phyloP scores from a whole-genome alignment of 2,113 vertebrate species.

The Oceanodroma tethys region DNA sequence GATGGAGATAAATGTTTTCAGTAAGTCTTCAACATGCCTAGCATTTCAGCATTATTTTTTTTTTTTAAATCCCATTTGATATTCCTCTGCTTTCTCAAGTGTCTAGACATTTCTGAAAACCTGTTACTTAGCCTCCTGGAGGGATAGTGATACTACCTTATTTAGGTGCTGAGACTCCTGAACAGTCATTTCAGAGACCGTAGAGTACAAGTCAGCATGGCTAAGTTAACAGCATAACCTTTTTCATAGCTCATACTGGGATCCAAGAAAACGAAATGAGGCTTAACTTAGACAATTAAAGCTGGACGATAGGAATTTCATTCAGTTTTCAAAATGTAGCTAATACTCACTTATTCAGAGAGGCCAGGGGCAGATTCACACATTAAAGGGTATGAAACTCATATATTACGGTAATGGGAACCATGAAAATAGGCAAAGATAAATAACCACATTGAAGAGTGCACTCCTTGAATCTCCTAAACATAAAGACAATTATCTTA shows the following conservation, averaged over 20 bases:
- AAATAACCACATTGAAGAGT: not conserved
- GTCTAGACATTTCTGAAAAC: constrained; percentile 45
- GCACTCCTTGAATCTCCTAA: not conserved
- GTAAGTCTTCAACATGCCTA: not conserved
- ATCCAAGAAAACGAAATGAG: not conserved
- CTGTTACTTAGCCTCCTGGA: constrained; percentile 11
- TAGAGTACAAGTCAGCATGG: not conserved
- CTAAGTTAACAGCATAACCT: not conserved
- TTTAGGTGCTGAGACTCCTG: not conserved
- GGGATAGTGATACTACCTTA: not conserved
- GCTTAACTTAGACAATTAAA: constrained; percentile 6
- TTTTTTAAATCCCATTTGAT: not conserved
- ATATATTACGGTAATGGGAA: constrained; percentile 2
- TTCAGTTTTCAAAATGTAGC: constrained; percentile 18
- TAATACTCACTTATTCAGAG: constrained; percentile 9
- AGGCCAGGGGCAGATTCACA: constrained; percentile 12
- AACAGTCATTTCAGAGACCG: not conserved
- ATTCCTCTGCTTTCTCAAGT: constrained; percentile 26
- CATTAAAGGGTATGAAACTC: constrained; percentile 24
- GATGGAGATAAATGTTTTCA: constrained; percentile 9
- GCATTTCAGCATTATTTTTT: not conserved
- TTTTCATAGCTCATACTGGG: not conserved
- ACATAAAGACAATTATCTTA: not conserved
- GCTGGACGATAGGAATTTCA: not conserved
- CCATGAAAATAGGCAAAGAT: constrained; percentile 30